These are phyloP conservation scores for Ypsolopha scabrella DNA, from an alignment of 2,888 invertebrate genomes.

Conservation along the genomic window DNA sequence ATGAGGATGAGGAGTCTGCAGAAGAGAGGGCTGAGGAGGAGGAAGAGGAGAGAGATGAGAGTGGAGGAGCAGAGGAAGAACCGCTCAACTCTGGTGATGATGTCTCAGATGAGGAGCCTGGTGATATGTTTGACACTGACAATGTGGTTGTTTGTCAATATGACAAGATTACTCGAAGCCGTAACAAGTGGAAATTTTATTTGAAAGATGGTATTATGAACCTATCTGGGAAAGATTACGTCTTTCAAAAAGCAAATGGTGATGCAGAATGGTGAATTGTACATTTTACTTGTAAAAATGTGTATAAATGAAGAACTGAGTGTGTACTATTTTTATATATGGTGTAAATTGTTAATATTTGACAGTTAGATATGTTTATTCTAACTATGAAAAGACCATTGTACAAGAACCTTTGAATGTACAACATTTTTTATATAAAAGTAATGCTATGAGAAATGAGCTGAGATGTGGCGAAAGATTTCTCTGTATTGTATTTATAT, in stretches of 20 bases:
- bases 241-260: constrained; percentile 98
- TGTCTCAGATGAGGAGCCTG: constrained; percentile 95
- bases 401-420: background rate
- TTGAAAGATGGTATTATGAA: constrained; percentile 99
- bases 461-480: background rate
- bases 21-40: constrained; percentile 74
- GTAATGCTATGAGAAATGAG: background rate
- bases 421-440: background rate
- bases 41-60: constrained; percentile 79
- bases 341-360: constrained; percentile 3
- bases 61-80: constrained; percentile 79
- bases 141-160: constrained; percentile 99
- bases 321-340: constrained; percentile 3
- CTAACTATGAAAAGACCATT: background rate
- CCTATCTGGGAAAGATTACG: constrained; percentile 96
- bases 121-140: constrained; percentile 97
- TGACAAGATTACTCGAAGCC: constrained; percentile 98
- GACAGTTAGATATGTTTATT: background rate
- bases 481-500: background rate
- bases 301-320: constrained; percentile 2
- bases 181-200: constrained; percentile 99
- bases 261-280: constrained; percentile 96
- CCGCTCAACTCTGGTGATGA: constrained; percentile 97
- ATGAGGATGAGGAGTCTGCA: constrained; percentile 84
- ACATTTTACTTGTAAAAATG: constrained; percentile 16